phyloP scores from a whole-genome alignment of 53 echinoderm and acorn worm species.

The Mesocentrotus franciscanus region DNA sequence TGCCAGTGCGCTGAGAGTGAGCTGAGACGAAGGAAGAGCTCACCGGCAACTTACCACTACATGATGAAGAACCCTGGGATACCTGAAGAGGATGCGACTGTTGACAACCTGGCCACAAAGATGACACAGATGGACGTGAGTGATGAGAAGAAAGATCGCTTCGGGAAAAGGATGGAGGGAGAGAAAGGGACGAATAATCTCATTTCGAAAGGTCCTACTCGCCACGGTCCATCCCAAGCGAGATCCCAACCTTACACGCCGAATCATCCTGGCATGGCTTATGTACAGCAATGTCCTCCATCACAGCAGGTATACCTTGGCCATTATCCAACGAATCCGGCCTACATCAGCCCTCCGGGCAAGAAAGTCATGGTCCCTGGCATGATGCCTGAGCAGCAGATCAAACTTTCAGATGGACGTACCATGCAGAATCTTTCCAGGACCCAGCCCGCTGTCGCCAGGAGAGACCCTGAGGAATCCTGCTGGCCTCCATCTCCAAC shows the following conservation, averaged over 20 bases:
- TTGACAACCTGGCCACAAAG: neutral
- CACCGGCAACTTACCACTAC: neutral
- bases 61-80: neutral
- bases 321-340: neutral
- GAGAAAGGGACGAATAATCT: neutral
- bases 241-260: conserved; percentile 4
- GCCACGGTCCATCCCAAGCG: neutral
- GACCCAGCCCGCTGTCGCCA: neutral
- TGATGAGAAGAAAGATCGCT: neutral
- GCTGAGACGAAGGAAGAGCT: conserved; percentile 51
- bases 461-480: conserved; percentile 31
- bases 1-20: neutral
- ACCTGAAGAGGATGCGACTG: neutral
- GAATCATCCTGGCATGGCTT: neutral
- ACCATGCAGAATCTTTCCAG: neutral
- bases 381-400: neutral
- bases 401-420: conserved; percentile 1
- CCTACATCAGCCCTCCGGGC: neutral
- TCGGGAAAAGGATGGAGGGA: conserved; percentile 37
- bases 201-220: conserved; percentile 27
- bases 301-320: neutral
- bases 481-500: conserved; percentile 55
- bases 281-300: neutral
- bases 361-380: conserved; percentile 45
- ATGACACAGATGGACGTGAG: conserved; percentile 16